Base-by-base conservation (phyloP, 2,113 vertebrate genomes). In the Lepus americanus region DNA sequence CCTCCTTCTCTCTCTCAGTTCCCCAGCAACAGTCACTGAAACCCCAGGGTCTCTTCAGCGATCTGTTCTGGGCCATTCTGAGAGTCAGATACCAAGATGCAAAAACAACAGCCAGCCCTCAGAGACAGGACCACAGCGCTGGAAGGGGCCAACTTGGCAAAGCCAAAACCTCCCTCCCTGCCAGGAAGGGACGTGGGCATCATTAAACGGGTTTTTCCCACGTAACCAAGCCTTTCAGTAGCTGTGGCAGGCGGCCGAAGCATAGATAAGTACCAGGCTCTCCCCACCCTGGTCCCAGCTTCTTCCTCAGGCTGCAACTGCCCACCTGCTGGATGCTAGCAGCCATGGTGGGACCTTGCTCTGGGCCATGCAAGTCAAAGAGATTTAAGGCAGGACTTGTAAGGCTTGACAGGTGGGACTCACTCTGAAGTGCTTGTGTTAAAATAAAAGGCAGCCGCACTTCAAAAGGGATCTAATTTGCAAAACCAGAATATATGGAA, bases 141-240 rank as follows among this genome's bases (percentile, higher is more conserved):
- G 29, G 31, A 82, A 80, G 51, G 64, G 73, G 27, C 23, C 67
- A 87, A 12, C 31, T 72, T 39, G 76, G 5, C 27, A 70, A 59
- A 14, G 70, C 66, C 59, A 63, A 93, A 90, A 16, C 88, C 69
- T 90, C 20, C n/a, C 53, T 39, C 44, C 39, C n/a, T 81, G 69
- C 66, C 91, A 77, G n/a, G 73, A 92, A 95, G 22, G 44, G 20
- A 69, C 55, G 29, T 87, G 72, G 67, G 55, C 33, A 23, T 36
- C 76, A 87, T 69, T 51, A 90, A 88, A 66, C 23, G 33, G 3
- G 55, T 59, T 59, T 74, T 84, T 96, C 90, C 94, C 88, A 92
- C 20, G 29, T 61, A 77, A 86, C 49, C 66, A 84, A 76, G n/a
- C 3, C 59, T 91, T 87, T 55, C 22, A 89, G 70, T 39, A 95